Percentiles rank a stretch among this genome's conserved stretches.
phyloP scores from a whole-genome alignment of 1,140 invertebrate genomes.

The Acromyrmex echinatior region DNA sequence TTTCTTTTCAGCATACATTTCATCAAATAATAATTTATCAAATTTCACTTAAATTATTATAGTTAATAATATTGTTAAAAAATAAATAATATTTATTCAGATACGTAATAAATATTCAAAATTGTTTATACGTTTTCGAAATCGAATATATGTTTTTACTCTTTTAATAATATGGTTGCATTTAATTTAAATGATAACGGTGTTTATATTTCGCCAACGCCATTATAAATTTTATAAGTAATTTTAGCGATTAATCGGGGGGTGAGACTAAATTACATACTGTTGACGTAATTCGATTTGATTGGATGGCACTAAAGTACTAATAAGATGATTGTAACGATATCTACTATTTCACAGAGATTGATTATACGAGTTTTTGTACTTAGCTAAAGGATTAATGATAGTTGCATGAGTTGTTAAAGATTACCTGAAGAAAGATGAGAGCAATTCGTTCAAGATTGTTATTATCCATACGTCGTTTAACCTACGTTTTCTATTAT shows the following conservation, averaged over 20 bases:
- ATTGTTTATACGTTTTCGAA: too few relatives aligned
- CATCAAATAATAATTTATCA: constrained; percentile 12
- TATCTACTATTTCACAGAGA: constrained; percentile 33
- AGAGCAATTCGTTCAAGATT: constrained; percentile 40
- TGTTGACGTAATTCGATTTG: constrained; percentile 36
- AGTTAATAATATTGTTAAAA: not conserved
- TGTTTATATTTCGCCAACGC: constrained; percentile 2
- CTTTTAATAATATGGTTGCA: not conserved
- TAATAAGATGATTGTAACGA: constrained; percentile 44
- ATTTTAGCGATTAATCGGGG: not conserved
- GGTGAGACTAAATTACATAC: constrained; percentile 28
- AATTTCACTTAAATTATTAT: not conserved
- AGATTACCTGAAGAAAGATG: constrained; percentile 44
- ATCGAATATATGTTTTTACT: not conserved
- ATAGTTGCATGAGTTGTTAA: constrained; percentile 45
- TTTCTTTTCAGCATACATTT: constrained; percentile 34
- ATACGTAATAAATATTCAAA: not conserved
- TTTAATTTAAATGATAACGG: not conserved
- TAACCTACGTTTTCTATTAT: constrained; percentile 58
- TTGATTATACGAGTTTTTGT: constrained; percentile 55
- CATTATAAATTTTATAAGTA: constrained; percentile 13
- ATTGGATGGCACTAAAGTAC: constrained; percentile 29
- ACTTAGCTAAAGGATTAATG: constrained; percentile 39
- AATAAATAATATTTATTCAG: not conserved
- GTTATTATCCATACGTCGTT: constrained; percentile 52